Percentiles rank a stretch among this genome's conserved stretches.
Conservation (phyloP, 1,140 invertebrate species). For the Xylocopa sonorina region DNA sequence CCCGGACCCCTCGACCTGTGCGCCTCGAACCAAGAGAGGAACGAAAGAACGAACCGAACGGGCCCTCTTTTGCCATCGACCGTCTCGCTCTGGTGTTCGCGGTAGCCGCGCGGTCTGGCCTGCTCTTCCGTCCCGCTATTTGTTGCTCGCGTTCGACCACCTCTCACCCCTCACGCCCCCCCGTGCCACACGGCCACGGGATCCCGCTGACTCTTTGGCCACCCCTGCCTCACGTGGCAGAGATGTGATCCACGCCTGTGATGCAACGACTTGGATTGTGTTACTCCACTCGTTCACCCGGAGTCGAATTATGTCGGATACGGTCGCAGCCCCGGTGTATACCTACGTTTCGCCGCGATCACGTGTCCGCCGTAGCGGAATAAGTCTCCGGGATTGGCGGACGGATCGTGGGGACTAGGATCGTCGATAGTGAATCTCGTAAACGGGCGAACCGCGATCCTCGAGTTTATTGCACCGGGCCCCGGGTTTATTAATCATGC, state of each 20-base stretch:
- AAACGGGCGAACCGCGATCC: constrained; percentile 43
- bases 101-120: constrained; percentile 43
- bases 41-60: constrained; percentile 57
- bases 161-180: background rate
- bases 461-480: constrained; percentile 42
- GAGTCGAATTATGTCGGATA: constrained; percentile 73
- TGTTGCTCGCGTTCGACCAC: constrained; percentile 11
- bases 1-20: constrained; percentile 80
- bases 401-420: constrained; percentile 52
- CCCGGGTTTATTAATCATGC: constrained; percentile 62
- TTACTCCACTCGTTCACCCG: constrained; percentile 68
- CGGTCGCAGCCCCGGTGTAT: constrained; percentile 53
- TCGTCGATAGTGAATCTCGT: constrained; percentile 59
- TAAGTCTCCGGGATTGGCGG: constrained; percentile 35
- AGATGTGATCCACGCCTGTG: constrained; percentile 78
- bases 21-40: constrained; percentile 54
- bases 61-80: constrained; percentile 54
- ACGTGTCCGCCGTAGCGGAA: constrained; percentile 23
- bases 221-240: constrained; percentile 71
- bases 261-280: constrained; percentile 74
- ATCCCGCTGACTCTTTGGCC: constrained; percentile 17
- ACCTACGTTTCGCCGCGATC: constrained; percentile 63
- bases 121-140: constrained; percentile 42
- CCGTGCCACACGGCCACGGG: background rate
- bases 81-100: constrained; percentile 45